A percentile compares a stretch with the other conserved stretches of the same genome.
Conservation (phyloP, 2,113 vertebrate genomes). For the Cheilinus undulatus region DNA sequence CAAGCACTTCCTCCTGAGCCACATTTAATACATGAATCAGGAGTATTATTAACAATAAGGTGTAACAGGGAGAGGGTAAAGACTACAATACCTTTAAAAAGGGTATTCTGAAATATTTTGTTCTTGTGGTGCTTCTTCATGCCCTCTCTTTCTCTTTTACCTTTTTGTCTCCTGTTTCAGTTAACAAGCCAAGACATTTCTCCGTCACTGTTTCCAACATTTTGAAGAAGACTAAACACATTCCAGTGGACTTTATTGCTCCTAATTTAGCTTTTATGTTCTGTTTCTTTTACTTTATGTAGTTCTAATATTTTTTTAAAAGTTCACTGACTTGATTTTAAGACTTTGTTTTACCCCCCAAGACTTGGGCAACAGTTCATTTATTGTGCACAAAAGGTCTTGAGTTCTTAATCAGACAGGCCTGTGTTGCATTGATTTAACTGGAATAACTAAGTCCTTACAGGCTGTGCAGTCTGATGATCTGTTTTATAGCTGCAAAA, state of each 20-base stretch:
- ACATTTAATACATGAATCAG: too few species aligned
- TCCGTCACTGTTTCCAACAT: conserved; percentile 18
- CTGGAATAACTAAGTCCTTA: conserved; percentile 28
- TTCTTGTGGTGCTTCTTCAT: neutral
- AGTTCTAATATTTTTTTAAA: conserved; percentile 33
- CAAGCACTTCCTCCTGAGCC: too few species aligned
- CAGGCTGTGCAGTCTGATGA: neutral
- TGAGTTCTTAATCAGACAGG: conserved; percentile 26
- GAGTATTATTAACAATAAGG: too few species aligned
- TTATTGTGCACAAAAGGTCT: conserved; percentile 31
- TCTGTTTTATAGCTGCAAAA: neutral
- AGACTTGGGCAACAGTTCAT: neutral
- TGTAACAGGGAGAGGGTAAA: too few species aligned
- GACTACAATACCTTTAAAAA: neutral
- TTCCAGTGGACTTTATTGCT: conserved; percentile 23
- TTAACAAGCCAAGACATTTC: conserved; percentile 6
- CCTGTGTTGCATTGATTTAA: neutral
- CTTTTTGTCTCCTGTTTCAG: conserved; percentile 27
- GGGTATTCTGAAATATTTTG: neutral
- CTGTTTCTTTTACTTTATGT: conserved; percentile 49
- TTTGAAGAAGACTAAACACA: conserved; percentile 45
- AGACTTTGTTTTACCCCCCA: conserved; percentile 14
- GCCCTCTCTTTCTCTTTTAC: neutral
- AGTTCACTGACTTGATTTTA: conserved; percentile 30
- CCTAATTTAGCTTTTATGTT: conserved; percentile 49